Evolutionary conservation across 2,888 invertebrate genomes (phyloP), one percentile per base, ranked within the genome.

Genomic region (Xestia rhomboidea): DNA sequence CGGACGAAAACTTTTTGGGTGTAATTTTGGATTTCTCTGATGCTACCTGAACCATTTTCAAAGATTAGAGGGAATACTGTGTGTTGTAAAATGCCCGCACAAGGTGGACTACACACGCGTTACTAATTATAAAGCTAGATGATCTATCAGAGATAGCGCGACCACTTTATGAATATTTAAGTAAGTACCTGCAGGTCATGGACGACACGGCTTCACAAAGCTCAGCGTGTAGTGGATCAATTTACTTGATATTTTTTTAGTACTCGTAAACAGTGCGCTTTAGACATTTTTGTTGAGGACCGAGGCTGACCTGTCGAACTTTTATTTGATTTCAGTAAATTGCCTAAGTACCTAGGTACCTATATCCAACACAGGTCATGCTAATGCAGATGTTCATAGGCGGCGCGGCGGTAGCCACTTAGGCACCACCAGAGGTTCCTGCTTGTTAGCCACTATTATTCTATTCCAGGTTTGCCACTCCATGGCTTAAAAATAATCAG

Each of bases 61-160:
- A 73, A 64, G 24, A 51, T 68, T 46, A 27, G 18, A 13, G 15
- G 49, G 68, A n/a, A n/a, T n/a, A 75, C 49, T 38, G 41, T 67
- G 69, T 57, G 18, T 51, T 51, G n/a, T 68, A 34, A 78, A 76
- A 57, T 69, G 87, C 78, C 80, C 51, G 68, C 76, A 76, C 77
- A 62, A 71, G 77, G 78, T 90, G 89, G 87, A 73, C 82, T 81
- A 79, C 85, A 88, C 90, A 91, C 91, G 86, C 90, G 76, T 70
- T 72, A 77, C 90, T 89, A 93, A 93, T 94, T 94, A 95, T 86
- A 87, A 88, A 88, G 77, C 77, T 81, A 89, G 94, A 93, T 94
- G 95, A 94, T 94, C 89, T 83, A 84, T 73, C 82, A 87, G 73
- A 89, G 92, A 94, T 90, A 92, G 73, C 72, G 82, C 57, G 76